These are phyloP conservation scores for Sphenopsis melanotis DNA, from an alignment of 2,797 vertebrate genomes.

Conservation along the genomic window DNA sequence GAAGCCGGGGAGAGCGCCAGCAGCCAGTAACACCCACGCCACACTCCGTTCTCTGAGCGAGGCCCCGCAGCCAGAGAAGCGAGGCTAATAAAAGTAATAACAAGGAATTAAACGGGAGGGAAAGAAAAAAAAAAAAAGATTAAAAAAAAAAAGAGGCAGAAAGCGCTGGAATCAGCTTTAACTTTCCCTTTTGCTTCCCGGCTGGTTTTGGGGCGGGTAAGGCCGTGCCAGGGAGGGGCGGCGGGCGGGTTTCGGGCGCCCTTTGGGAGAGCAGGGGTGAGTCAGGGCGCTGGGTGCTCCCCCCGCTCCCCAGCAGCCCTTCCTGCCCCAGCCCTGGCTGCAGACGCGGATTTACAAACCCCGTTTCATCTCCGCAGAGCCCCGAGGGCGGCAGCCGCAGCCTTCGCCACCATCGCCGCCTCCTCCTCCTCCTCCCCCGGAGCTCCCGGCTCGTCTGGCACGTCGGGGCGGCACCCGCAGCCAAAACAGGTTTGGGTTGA, in stretches of 20 bases:
- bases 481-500: background rate
- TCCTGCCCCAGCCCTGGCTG: background rate
- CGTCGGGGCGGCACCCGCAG: background rate
- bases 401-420: background rate
- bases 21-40: slow-evolving; percentile 45
- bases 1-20: slow-evolving; percentile 16
- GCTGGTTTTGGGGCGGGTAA: background rate
- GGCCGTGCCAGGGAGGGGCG: background rate
- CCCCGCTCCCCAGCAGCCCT: background rate
- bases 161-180: background rate
- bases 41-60: background rate
- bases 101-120: background rate
- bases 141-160: background rate
- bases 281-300: background rate
- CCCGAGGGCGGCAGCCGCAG: background rate
- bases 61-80: slow-evolving; percentile 33
- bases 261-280: background rate
- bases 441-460: background rate
- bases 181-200: background rate
- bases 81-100: slow-evolving; percentile 37
- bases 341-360: background rate
- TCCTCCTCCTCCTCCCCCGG: background rate
- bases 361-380: background rate
- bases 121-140: accelerated
- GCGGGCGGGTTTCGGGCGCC: background rate